Conservation (phyloP, 2,888 invertebrate species). For the Eupithecia vulgata region DNA sequence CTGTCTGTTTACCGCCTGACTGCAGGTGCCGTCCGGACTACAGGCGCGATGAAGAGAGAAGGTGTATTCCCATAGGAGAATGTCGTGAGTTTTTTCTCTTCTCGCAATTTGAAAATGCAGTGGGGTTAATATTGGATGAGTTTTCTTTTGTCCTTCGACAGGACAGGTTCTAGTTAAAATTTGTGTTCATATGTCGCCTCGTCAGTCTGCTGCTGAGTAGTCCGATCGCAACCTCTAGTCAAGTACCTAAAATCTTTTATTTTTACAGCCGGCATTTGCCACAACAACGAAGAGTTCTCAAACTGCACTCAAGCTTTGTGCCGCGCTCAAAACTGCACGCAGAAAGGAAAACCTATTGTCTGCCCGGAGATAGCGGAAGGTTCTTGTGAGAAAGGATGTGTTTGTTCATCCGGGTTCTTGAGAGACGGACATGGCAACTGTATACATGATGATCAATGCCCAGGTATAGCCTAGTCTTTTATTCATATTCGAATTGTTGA, state of each 20-base stretch:
- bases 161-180: not conserved
- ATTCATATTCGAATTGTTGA: too few species aligned
- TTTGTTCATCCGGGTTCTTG: too few species aligned
- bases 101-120: not conserved
- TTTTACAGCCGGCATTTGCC: too few species aligned
- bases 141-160: not conserved
- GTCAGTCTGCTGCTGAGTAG: not conserved
- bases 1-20: constrained; percentile 17
- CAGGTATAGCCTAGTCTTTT: constrained; percentile 23
- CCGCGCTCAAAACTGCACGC: too few species aligned
- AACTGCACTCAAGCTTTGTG: too few species aligned
- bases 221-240: not conserved
- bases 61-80: constrained; percentile 31
- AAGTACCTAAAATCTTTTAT: not conserved
- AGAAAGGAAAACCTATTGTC: too few species aligned
- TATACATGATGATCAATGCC: constrained; percentile 38
- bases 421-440: too few species aligned
- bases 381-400: too few species aligned
- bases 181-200: not conserved
- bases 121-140: too few species aligned
- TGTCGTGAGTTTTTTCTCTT: constrained; percentile 33
- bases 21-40: constrained; percentile 30
- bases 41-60: constrained; percentile 22
- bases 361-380: too few species aligned
- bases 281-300: too few species aligned